These are phyloP conservation scores for Cotesia chilonis DNA, from an alignment of 1,140 invertebrate species.

Conservation along the genomic window DNA sequence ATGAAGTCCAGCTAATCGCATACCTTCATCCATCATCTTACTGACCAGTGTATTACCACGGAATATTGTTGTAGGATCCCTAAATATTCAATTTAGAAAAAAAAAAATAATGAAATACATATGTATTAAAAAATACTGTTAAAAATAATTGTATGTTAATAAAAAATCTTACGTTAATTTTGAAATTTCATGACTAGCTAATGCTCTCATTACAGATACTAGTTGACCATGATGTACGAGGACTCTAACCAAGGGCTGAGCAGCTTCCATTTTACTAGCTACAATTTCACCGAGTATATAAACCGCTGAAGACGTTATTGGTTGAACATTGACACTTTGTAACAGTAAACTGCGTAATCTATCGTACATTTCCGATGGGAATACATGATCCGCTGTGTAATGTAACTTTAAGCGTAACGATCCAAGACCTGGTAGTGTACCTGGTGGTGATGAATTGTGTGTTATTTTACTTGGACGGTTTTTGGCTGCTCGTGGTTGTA, in stretches of 20 bases:
- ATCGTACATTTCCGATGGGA: constrained; percentile 82
- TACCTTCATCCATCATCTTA: constrained; percentile 95
- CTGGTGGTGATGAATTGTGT: constrained; percentile 73
- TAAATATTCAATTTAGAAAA: constrained; percentile 56
- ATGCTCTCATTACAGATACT: constrained; percentile 80
- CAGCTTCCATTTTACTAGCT: constrained; percentile 84
- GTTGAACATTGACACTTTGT: constrained; percentile 78
- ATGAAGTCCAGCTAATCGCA: constrained; percentile 87
- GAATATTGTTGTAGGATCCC: constrained; percentile 93
- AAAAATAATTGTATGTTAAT: not conserved
- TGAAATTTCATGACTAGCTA: constrained; percentile 87
- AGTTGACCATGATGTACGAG: constrained; percentile 86
- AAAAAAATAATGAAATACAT: constrained; percentile 18
- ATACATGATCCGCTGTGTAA: constrained; percentile 89
- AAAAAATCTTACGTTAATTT: constrained; percentile 79
- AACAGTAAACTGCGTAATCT: constrained; percentile 79
- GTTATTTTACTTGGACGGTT: constrained; percentile 70
- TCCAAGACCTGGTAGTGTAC: constrained; percentile 76
- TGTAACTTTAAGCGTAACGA: constrained; percentile 85
- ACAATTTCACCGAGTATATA: constrained; percentile 89
- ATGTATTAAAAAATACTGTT: not conserved
- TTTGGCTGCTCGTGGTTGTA: constrained; percentile 76
- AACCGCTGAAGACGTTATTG: constrained; percentile 84
- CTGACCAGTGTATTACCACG: constrained; percentile 92
- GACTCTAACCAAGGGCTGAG: constrained; percentile 84